These are phyloP conservation scores for Drosophila grimshawi DNA, from an alignment of 1,140 invertebrate species.

Conservation along the genomic window DNA sequence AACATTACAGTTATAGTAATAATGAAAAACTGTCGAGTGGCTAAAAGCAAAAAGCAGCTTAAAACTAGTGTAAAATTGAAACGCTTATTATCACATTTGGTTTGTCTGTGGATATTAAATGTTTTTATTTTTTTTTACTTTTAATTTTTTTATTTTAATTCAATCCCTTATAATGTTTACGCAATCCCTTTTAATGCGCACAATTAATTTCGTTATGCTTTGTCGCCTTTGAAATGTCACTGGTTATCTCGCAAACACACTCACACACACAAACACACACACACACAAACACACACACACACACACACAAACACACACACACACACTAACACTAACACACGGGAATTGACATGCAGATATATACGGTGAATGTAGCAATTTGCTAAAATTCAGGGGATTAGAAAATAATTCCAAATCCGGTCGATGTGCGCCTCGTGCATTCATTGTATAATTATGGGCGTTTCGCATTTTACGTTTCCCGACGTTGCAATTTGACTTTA, in stretches of 20 bases:
- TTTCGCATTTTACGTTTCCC: conserved; percentile 32
- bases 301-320: conserved; percentile 7
- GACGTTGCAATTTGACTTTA: conserved; percentile 56
- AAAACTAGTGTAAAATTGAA: conserved; percentile 56
- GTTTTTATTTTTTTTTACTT: conserved; percentile 14
- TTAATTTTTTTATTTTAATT: conserved; percentile 10
- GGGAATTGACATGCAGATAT: neutral
- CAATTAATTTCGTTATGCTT: conserved; percentile 77
- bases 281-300: conserved; percentile 9
- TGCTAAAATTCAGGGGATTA: conserved; percentile 65
- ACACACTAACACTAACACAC: conserved; percentile 13
- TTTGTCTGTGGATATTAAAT: conserved; percentile 59
- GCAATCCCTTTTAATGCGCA: conserved; percentile 71
- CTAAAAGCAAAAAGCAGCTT: conserved; percentile 15
- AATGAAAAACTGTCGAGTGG: neutral
- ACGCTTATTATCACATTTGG: conserved; percentile 68
- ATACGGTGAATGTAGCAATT: conserved; percentile 44
- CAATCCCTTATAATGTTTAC: conserved; percentile 74
- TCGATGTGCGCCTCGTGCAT: conserved; percentile 30
- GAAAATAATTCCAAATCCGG: conserved; percentile 50
- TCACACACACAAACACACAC: conserved; percentile 21
- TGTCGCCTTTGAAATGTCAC: conserved; percentile 68
- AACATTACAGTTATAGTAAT: neutral
- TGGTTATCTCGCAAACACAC: conserved; percentile 20
- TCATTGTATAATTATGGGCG: conserved; percentile 72